phyloP scores from a whole-genome alignment of 2,797 vertebrate species.

The Eulemur rubriventer region DNA sequence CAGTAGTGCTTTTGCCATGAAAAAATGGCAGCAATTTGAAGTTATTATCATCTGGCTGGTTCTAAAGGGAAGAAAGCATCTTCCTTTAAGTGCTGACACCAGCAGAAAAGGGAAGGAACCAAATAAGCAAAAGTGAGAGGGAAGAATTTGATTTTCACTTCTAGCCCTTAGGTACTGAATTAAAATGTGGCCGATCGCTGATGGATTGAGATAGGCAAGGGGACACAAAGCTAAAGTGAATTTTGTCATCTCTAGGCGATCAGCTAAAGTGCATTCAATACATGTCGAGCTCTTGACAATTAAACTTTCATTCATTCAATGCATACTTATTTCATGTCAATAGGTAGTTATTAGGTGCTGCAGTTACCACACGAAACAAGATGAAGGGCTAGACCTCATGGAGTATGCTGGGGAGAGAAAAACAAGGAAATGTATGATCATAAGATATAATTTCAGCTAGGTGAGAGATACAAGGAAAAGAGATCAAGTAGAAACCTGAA shows the following conservation, averaged over 20 bases:
- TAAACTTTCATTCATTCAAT: not conserved
- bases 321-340: constrained; percentile 1
- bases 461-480: not conserved
- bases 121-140: not conserved
- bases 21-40: not conserved
- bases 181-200: not conserved
- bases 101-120: not conserved
- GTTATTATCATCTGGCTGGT: not conserved
- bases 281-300: not conserved
- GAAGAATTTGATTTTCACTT: not conserved
- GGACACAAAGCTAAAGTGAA: not conserved
- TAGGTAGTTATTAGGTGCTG: not conserved
- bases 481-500: not conserved
- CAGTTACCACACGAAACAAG: not conserved
- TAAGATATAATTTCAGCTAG: not conserved
- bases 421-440: not conserved
- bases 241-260: not conserved
- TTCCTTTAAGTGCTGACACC: constrained; percentile 31
- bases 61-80: not conserved
- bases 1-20: not conserved
- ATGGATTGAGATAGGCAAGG: not conserved
- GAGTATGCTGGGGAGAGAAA: not conserved
- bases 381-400: not conserved
- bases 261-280: not conserved
- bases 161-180: not conserved